Conservation (phyloP, 2,888 invertebrate species). For the Chrysotoxum bicinctum region DNA sequence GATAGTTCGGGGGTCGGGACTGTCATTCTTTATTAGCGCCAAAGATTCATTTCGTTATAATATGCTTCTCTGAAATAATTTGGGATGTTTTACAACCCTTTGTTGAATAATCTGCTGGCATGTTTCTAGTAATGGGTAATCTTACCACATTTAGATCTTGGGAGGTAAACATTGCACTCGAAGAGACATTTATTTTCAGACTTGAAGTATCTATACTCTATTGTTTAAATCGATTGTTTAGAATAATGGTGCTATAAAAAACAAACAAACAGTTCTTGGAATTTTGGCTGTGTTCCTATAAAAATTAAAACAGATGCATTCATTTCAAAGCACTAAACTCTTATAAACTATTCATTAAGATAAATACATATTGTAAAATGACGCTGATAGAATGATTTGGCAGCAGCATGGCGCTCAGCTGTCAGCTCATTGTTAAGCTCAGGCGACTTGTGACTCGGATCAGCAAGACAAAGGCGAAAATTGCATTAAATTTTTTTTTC, state of each 20-base stretch:
- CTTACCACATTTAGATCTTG: slow-evolving; percentile 27
- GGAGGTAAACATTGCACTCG: slow-evolving; percentile 38
- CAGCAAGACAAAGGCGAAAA: background rate
- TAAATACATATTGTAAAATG: slow-evolving; percentile 1
- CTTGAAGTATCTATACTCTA: background rate
- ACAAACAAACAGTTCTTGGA: slow-evolving; percentile 45
- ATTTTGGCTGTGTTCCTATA: slow-evolving; percentile 39
- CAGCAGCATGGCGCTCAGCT: slow-evolving; percentile 3
- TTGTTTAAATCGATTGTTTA: slow-evolving; percentile 56
- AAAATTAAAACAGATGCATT: slow-evolving; percentile 32
- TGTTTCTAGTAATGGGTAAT: slow-evolving; percentile 19
- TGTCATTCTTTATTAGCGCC: slow-evolving; percentile 31
- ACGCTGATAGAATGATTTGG: slow-evolving; percentile 34
- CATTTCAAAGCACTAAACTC: slow-evolving; percentile 7
- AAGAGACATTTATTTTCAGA: background rate
- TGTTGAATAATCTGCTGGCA: background rate
- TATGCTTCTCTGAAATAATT: background rate
- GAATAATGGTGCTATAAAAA: slow-evolving; percentile 33
- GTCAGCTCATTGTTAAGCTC: background rate
- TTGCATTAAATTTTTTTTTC: slow-evolving; percentile 35
- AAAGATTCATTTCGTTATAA: slow-evolving; percentile 32
- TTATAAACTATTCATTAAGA: slow-evolving; percentile 18
- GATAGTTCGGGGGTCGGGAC: background rate
- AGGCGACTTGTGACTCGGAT: background rate
- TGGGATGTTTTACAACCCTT: slow-evolving; percentile 30